Evolutionary conservation across 2,797 vertebrate genomes (phyloP).

Genomic region (Masticophis lateralis): DNA sequence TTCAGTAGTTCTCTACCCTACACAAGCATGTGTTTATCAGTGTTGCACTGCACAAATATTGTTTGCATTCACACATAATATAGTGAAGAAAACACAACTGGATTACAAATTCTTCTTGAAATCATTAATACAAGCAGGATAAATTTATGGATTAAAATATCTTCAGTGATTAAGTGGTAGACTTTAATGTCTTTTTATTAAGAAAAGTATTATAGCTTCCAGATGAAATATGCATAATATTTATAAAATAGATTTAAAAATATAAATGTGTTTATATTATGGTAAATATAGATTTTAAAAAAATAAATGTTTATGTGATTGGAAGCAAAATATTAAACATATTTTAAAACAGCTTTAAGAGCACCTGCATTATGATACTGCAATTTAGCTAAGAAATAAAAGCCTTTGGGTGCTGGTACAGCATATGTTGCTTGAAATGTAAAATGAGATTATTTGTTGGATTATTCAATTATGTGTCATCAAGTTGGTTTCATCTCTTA

Average conservation of each 20-base stretch:
- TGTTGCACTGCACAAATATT: constrained; percentile 13
- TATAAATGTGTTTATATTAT: neutral
- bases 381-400: neutral
- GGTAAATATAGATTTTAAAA: neutral
- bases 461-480: neutral
- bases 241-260: neutral
- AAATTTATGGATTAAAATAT: neutral
- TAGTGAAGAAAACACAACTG: constrained; percentile 28
- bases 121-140: constrained; percentile 35
- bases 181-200: neutral
- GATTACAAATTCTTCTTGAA: constrained; percentile 22
- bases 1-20: neutral
- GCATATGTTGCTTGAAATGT: neutral
- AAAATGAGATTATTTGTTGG: neutral
- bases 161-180: neutral
- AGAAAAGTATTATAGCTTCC: neutral
- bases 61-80: constrained; percentile 29
- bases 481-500: neutral
- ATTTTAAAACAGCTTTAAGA: neutral
- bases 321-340: neutral
- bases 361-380: neutral
- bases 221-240: neutral
- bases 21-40: constrained; percentile 38
- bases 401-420: neutral
- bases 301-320: neutral